Evolutionary conservation across 2,888 invertebrate genomes (phyloP).

Genomic region (Synanthedon myopaeformis): DNA sequence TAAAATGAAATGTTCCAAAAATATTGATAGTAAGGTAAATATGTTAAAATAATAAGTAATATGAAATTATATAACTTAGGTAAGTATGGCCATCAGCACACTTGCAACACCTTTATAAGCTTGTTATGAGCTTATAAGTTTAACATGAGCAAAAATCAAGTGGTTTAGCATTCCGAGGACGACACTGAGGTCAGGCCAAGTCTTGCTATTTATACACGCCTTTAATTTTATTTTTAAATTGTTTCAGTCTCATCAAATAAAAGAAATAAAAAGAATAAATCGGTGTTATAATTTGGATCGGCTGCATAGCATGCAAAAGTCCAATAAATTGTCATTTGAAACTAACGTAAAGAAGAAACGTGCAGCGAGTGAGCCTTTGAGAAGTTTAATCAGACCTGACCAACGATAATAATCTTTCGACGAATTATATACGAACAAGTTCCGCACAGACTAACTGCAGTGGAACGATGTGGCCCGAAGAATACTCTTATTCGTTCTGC

Average conservation of each 20-base stretch:
- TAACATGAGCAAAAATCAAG: no score
- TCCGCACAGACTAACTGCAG: conserved; percentile 11
- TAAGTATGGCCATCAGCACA: no score
- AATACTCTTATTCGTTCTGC: conserved; percentile 6
- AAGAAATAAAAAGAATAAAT: background rate
- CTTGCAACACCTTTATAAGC: no score
- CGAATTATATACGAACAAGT: conserved; percentile 3
- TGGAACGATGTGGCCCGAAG: conserved; percentile 16
- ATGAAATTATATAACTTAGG: no score
- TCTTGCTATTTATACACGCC: no score
- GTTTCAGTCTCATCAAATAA: background rate
- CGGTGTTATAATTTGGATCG: background rate
- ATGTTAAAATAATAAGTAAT: no score
- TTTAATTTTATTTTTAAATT: background rate
- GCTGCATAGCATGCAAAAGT: conserved; percentile 8
- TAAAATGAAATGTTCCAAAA: background rate
- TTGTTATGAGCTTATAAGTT: no score
- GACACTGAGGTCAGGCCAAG: no score
- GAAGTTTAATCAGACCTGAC: conserved; percentile 13
- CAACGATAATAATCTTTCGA: background rate
- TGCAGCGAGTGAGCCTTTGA: conserved; percentile 26
- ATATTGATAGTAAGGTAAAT: conserved; percentile 7
- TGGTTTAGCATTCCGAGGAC: no score
- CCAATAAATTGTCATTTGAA: conserved; percentile 8
- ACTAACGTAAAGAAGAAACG: conserved; percentile 9